A percentile compares a stretch with the other conserved stretches of the same genome.
Evolutionary conservation across 2,888 invertebrate species (phyloP).

Genomic region (Isotomurus palustris): DNA sequence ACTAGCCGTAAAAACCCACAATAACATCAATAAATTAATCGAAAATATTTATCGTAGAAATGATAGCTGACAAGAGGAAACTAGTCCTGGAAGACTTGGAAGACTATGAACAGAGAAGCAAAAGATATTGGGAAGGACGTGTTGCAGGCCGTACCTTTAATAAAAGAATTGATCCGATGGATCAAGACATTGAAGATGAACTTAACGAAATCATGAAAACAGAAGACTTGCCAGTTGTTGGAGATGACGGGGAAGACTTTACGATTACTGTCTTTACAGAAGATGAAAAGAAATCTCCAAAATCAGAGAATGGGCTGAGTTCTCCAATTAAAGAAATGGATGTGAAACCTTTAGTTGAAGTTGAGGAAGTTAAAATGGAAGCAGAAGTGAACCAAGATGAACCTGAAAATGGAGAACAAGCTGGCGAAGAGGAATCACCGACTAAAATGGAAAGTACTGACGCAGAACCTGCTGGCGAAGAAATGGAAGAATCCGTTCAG

Average conservation of each 20-base stretch:
- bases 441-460: no score
- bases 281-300: background rate
- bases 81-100: conserved; percentile 42
- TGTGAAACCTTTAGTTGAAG: conserved; percentile 5
- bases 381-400: conserved; percentile 6
- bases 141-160: conserved; percentile 32
- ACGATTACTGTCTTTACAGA: conserved; percentile 34
- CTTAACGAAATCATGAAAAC: conserved; percentile 59
- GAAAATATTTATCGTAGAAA: conserved; percentile 52
- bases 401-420: conserved; percentile 15
- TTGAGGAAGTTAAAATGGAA: conserved; percentile 26
- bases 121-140: conserved; percentile 42
- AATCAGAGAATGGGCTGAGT: no score
- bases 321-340: background rate
- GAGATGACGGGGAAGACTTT: conserved; percentile 35
- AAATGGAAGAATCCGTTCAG: no score
- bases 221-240: conserved; percentile 18
- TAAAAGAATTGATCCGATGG: conserved; percentile 37
- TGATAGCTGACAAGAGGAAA: conserved; percentile 59
- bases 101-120: conserved; percentile 41
- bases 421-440: conserved; percentile 12
- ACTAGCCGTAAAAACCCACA: no score
- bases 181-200: conserved; percentile 60
- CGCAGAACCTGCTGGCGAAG: no score
- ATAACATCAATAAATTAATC: no score